A percentile compares a stretch with the other conserved stretches of the same genome.
These are phyloP conservation scores for Hemaris fuciformis DNA, from an alignment of 2,888 invertebrate genomes.

Conservation along the genomic window DNA sequence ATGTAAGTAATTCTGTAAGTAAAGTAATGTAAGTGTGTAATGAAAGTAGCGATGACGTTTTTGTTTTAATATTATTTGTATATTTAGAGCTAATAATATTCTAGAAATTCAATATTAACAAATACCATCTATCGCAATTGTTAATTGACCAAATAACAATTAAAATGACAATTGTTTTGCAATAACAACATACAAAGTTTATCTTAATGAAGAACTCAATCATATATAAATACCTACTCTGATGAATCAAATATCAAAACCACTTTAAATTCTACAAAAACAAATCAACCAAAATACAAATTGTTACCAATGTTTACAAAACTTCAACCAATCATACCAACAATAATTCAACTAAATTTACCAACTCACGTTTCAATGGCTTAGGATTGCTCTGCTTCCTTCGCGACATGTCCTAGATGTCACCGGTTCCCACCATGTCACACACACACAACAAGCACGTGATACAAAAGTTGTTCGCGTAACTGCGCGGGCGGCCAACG, in stretches of 20 bases:
- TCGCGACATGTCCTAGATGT: constrained; percentile 89
- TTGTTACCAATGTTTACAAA: neutral
- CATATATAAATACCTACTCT: too few relatives aligned
- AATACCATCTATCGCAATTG: neutral
- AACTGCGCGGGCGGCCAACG: constrained; percentile 11
- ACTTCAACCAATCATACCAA: neutral
- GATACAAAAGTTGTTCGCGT: constrained; percentile 19
- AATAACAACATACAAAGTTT: constrained; percentile 1
- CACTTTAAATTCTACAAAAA: too few relatives aligned
- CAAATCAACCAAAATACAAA: neutral
- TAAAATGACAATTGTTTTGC: neutral
- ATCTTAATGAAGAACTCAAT: neutral
- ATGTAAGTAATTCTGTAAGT: too few relatives aligned
- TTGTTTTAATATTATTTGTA: too few relatives aligned
- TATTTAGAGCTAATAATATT: too few relatives aligned
- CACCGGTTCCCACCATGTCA: constrained; percentile 67
- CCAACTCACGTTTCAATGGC: constrained; percentile 94
- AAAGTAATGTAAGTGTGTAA: too few relatives aligned
- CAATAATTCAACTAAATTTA: neutral
- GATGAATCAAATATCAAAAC: too few relatives aligned
- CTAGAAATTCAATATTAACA: neutral
- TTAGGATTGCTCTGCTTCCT: constrained; percentile 98
- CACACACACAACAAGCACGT: constrained; percentile 43
- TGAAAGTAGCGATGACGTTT: too few relatives aligned
- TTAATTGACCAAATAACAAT: neutral